Conservation (phyloP, 2,797 vertebrate genomes). For the Borostomias antarcticus region DNA sequence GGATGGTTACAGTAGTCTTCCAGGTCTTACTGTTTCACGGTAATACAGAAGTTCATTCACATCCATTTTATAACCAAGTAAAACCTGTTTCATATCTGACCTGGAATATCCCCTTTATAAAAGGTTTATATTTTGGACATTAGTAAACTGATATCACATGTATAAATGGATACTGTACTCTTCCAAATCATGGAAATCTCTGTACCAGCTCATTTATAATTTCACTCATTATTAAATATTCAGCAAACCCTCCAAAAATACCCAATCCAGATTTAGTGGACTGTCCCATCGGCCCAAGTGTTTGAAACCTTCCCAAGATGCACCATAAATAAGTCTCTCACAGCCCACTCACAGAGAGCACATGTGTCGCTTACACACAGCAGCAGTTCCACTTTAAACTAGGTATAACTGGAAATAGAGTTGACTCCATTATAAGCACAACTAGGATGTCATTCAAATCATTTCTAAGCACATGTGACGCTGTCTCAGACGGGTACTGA, state of each 20-base stretch:
- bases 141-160: slow-evolving; percentile 7
- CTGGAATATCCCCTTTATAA: not conserved
- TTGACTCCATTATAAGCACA: no score
- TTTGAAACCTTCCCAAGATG: not conserved
- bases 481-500: no score
- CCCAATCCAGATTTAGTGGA: slow-evolving; percentile 16
- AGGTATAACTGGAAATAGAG: no score
- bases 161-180: not conserved
- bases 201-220: slow-evolving; percentile 23
- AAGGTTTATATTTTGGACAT: not conserved
- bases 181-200: not conserved
- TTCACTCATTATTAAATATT: slow-evolving; percentile 39
- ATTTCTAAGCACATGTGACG: no score
- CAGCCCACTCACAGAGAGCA: no score
- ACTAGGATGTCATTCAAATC: no score
- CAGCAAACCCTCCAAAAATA: slow-evolving; percentile 23
- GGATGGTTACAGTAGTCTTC: not conserved
- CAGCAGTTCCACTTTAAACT: no score
- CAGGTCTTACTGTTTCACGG: slow-evolving; percentile 1
- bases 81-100: not conserved
- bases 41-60: not conserved
- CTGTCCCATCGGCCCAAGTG: not conserved
- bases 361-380: no score
- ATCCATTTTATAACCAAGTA: not conserved
- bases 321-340: not conserved